Conservation (phyloP, 1,140 invertebrate genomes). For the Drosophila repletoides region DNA sequence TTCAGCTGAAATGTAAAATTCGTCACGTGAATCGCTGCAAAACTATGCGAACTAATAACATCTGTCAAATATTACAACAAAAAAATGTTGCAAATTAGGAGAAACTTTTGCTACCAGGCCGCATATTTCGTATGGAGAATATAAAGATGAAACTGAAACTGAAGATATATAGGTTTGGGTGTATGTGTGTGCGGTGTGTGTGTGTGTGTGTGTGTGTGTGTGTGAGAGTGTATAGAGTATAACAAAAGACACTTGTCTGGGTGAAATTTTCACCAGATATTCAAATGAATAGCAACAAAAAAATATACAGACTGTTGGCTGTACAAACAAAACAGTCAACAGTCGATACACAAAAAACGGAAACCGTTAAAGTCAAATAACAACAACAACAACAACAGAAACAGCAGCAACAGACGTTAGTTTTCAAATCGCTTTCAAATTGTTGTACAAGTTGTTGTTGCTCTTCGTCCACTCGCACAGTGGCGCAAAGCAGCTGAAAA, state of each 20-base stretch:
- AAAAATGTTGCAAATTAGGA: conserved; percentile 73
- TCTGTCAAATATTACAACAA: conserved; percentile 25
- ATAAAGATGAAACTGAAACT: conserved; percentile 34
- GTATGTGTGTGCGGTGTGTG: background rate
- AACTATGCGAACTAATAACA: conserved; percentile 51
- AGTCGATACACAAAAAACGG: conserved; percentile 68
- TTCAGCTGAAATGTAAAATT: conserved; percentile 54
- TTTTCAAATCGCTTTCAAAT: conserved; percentile 73
- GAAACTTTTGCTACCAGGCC: conserved; percentile 57
- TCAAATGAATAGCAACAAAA: conserved; percentile 63
- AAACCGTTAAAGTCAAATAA: conserved; percentile 75
- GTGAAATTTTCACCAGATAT: conserved; percentile 80
- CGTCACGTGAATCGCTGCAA: conserved; percentile 62
- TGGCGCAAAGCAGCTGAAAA: no score
- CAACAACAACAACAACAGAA: conserved; percentile 33
- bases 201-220: background rate
- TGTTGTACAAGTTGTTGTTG: conserved; percentile 46
- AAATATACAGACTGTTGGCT: conserved; percentile 32
- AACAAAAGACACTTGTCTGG: conserved; percentile 78
- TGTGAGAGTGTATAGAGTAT: conserved; percentile 12
- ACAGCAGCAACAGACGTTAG: conserved; percentile 40
- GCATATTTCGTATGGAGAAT: conserved; percentile 24
- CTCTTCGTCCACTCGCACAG: conserved; percentile 30
- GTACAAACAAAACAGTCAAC: conserved; percentile 64
- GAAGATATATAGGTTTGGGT: conserved; percentile 22